These are phyloP conservation scores for Rhynchomys soricoides DNA, from an alignment of 2,113 vertebrate genomes.

Conservation along the genomic window DNA sequence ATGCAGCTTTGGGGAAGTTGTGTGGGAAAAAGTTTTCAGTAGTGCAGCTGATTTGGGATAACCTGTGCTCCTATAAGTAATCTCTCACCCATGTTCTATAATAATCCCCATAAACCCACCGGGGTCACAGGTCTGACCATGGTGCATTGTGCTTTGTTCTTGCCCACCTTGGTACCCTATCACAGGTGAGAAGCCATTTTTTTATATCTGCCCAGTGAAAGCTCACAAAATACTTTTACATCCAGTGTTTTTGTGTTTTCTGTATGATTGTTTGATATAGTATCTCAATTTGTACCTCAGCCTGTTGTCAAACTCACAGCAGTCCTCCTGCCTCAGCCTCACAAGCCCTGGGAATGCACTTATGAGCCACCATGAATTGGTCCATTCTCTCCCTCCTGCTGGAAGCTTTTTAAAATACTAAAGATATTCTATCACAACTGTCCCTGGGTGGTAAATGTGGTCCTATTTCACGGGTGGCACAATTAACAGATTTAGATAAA, in stretches of 20 bases:
- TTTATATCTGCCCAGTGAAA: neutral
- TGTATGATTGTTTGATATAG: neutral
- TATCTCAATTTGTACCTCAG: neutral
- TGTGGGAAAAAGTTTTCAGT: neutral
- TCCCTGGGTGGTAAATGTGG: rapidly evolving
- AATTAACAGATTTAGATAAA: neutral
- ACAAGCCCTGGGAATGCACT: neutral
- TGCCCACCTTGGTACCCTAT: rapidly evolving
- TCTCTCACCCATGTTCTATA: neutral
- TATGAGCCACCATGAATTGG: neutral
- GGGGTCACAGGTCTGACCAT: neutral
- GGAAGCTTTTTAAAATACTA: neutral
- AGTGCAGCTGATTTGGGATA: neutral
- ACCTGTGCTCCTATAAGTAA: too few relatives aligned
- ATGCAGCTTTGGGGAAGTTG: neutral
- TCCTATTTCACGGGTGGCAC: neutral
- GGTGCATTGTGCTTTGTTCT: neutral
- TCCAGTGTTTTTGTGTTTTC: neutral
- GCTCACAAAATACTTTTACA: too few relatives aligned
- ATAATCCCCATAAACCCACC: neutral
- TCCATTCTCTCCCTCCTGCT: neutral
- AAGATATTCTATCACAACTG: neutral
- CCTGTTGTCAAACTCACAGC: neutral
- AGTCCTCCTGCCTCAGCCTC: neutral
- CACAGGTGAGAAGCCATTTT: neutral